Base-by-base conservation (phyloP, 2,113 vertebrate genomes). In the Helogale parvula region DNA sequence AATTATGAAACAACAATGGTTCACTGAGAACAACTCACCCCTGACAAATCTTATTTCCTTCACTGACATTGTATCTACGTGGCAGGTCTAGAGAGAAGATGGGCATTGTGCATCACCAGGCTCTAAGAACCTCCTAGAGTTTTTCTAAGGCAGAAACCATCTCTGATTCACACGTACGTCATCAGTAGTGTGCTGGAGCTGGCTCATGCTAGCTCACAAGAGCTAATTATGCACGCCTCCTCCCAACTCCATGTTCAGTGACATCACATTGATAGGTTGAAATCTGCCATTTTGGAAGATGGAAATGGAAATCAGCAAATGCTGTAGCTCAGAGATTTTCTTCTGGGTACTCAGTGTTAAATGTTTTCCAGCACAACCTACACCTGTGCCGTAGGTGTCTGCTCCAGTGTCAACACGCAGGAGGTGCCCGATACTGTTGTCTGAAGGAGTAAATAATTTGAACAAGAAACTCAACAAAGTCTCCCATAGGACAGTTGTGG, bases 391-490 rank as follows among this genome's bases (percentile, higher is more conserved):
- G 1, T 31, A 38, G 71, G 21, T 29, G 50, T 77, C 41, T 19
- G 11, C 54, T 14, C 31, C 17, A 11, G 19, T 65, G 65, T 86
- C 84, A 88, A 77, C 50, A 71, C 50, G 60, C 50, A 81, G 69
- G 47, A 7, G 47, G n/a, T 74, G 10, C 31, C 63, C 66, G 41
- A 29, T 13, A 65, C 86, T 71, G n/a, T 69, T 96, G 95, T n/a
- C 72, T n/a, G 45, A 96, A 89, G 33, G 54, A 89, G 86, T 81
- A 79, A 94, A 52, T 66, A 76, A 77, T 77, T 81, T 52, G 82
- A 88, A n/a, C 21, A 69, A 31, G 50, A 88, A 84, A 71, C 14
- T 7, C 81, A 74, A 69, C 76, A 74, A 66, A 95, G 38, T 80
- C 77, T 81, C 25, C n/a, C 27, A 12, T 63, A 60, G 63, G 74